Evolutionary conservation across 2,113 vertebrate genomes (phyloP).

Genomic region (Halcyon senegalensis): DNA sequence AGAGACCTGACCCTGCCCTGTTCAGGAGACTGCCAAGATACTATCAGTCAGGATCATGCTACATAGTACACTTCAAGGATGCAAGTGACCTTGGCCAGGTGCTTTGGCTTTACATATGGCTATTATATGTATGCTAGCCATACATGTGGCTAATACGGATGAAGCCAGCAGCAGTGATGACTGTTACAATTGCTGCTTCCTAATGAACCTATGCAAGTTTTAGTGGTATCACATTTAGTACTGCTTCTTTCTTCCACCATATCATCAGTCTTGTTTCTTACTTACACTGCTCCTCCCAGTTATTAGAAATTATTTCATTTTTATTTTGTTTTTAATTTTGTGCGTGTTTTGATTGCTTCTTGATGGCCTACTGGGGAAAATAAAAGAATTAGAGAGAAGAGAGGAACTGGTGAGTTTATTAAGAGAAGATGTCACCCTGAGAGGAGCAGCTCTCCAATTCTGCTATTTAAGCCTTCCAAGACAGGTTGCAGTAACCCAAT

Average conservation of each 20-base stretch:
- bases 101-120: not conserved
- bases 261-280: not conserved
- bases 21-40: not conserved
- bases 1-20: not conserved
- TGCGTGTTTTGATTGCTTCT: not conserved
- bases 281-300: not conserved
- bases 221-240: not conserved
- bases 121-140: not conserved
- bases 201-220: not conserved
- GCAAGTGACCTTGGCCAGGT: not conserved
- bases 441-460: not conserved
- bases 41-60: not conserved
- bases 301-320: not conserved
- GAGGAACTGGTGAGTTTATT: not conserved
- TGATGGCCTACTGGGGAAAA: not conserved
- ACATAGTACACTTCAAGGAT: not conserved
- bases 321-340: not conserved
- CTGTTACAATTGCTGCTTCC: not conserved
- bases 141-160: not conserved
- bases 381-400: not conserved
- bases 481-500: slow-evolving; percentile 27
- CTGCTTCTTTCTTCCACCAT: not conserved
- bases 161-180: not conserved
- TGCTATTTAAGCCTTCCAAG: slow-evolving; percentile 9
- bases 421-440: not conserved